Conservation (phyloP, 2,888 invertebrate species). For the Macaria notata region DNA sequence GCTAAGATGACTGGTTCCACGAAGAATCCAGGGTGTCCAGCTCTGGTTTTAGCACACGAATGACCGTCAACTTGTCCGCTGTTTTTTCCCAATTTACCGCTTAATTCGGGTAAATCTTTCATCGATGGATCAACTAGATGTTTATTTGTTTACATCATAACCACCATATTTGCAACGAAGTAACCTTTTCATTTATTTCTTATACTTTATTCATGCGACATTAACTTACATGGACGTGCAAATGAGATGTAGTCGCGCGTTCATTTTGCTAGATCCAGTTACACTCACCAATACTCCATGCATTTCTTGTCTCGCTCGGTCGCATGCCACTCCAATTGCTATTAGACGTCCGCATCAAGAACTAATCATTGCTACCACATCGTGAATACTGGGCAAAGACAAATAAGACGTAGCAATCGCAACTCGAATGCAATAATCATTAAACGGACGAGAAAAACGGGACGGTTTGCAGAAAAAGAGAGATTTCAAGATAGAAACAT, state of each 20-base stretch:
- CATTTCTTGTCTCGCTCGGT: conserved; percentile 2
- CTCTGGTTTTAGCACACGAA: conserved; percentile 30
- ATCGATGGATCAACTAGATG: conserved; percentile 10
- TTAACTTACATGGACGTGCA: conserved; percentile 4
- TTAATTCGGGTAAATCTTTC: conserved; percentile 30
- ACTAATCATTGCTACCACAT: conserved; percentile 19
- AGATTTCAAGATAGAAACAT: conserved; percentile 59
- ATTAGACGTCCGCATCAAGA: conserved; percentile 21
- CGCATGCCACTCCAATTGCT: conserved; percentile 13
- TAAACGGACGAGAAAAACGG: conserved; percentile 36
- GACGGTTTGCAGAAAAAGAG: conserved; percentile 36
- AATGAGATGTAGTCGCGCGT: conserved; percentile 2
- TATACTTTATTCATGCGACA: conserved; percentile 2
- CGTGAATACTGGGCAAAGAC: conserved; percentile 18
- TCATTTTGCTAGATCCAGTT: conserved; percentile 15
- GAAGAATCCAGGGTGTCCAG: conserved; percentile 63
- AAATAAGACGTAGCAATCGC: conserved; percentile 32
- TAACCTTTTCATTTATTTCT: background rate
- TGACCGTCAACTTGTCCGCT: conserved; percentile 17
- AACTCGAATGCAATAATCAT: conserved; percentile 39
- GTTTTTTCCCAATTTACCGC: conserved; percentile 32
- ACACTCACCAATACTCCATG: conserved; percentile 2
- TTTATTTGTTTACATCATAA: conserved; percentile 4
- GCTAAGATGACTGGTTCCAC: conserved; percentile 59
- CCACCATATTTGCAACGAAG: background rate